A percentile compares a stretch with the other conserved stretches of the same genome.
Evolutionary conservation across 2,797 vertebrate genomes (phyloP).

Genomic region (Phrynocephalus forsythii): DNA sequence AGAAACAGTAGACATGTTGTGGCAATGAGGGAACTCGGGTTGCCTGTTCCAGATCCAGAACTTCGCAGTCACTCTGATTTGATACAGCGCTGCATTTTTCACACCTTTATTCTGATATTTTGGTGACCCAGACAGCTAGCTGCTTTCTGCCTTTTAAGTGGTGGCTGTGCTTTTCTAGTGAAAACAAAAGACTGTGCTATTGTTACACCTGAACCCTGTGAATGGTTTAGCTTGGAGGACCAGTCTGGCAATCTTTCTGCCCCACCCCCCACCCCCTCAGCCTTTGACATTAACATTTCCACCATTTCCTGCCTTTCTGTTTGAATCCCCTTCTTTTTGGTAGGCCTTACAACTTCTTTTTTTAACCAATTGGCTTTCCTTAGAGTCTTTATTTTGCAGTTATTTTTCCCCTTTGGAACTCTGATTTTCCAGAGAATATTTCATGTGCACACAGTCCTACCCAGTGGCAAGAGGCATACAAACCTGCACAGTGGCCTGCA

Average conservation of each 20-base stretch:
- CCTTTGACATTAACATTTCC: background rate
- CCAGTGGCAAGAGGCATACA: background rate
- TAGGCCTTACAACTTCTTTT: background rate
- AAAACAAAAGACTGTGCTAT: background rate
- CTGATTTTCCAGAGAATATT: background rate
- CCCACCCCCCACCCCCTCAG: background rate
- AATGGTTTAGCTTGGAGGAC: background rate
- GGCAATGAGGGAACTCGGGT: background rate
- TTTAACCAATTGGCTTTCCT: background rate
- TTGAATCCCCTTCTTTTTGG: background rate
- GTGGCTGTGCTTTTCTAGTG: background rate
- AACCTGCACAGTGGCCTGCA: background rate
- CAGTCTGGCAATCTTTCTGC: background rate
- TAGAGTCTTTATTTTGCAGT: background rate
- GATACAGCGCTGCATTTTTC: background rate
- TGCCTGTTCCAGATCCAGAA: background rate
- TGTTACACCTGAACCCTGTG: background rate
- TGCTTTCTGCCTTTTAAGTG: background rate
- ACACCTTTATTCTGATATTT: background rate
- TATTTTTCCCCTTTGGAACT: background rate
- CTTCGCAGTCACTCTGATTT: background rate
- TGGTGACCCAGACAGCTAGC: background rate
- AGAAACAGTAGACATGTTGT: constrained; percentile 1
- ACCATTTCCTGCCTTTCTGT: background rate
- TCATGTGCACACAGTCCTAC: background rate